A percentile compares a stretch with the other conserved stretches of the same genome.
These are phyloP conservation scores for Archocentrus centrarchus DNA, from an alignment of 2,113 vertebrate genomes.

Conservation along the genomic window DNA sequence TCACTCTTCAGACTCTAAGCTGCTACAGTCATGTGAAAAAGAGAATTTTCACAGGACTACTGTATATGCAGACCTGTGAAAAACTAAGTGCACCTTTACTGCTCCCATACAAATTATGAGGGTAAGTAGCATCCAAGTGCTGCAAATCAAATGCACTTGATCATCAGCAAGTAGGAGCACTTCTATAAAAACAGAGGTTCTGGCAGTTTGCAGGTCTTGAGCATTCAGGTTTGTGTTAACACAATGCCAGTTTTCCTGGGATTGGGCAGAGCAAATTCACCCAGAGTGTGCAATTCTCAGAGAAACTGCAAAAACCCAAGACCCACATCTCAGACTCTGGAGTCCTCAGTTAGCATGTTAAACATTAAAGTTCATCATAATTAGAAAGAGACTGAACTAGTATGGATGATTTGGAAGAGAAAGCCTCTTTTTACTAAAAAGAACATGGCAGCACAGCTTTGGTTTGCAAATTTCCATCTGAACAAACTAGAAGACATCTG, in stretches of 20 bases:
- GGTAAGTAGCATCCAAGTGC: accelerated
- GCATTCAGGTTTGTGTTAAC: background rate
- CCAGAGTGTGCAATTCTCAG: no score
- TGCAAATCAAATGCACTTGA: background rate
- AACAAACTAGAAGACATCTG: no score
- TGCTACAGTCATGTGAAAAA: background rate
- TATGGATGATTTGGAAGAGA: background rate
- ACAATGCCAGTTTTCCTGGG: background rate
- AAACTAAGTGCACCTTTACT: background rate
- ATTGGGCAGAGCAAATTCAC: background rate
- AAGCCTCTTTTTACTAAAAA: accelerated
- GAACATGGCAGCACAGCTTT: background rate
- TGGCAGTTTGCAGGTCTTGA: background rate
- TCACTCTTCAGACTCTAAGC: no score
- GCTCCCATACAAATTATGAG: background rate
- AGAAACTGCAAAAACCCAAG: no score
- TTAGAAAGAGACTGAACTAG: no score
- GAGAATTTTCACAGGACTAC: background rate
- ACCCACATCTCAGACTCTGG: no score
- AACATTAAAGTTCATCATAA: no score
- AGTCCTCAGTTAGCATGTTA: no score
- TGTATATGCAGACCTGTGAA: background rate
- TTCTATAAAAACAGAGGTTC: background rate
- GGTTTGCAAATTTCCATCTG: no score
- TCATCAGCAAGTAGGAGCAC: background rate